Percentiles rank a stretch among this genome's conserved stretches.
phyloP scores from a whole-genome alignment of 2,888 invertebrate species.

The Melinaea menophilus region DNA sequence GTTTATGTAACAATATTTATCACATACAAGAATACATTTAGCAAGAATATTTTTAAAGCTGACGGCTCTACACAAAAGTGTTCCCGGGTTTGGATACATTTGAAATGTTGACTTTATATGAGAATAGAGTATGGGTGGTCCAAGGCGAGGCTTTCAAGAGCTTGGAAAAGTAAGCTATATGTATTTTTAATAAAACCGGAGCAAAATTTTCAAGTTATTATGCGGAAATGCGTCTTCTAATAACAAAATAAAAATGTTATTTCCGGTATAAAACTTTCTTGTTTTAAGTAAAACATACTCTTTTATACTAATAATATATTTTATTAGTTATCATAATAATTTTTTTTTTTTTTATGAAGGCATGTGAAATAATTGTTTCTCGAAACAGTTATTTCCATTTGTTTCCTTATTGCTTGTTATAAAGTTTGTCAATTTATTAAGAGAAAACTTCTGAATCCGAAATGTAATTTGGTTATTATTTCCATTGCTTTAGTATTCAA shows the following conservation, averaged over 20 bases:
- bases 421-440: constrained; percentile 6
- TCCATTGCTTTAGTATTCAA: background rate
- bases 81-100: constrained; percentile 86
- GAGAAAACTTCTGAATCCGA: constrained; percentile 4
- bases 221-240: background rate
- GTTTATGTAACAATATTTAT: background rate
- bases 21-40: too few relatives aligned
- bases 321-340: constrained; percentile 1
- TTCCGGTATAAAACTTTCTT: too few relatives aligned
- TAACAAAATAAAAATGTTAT: too few relatives aligned
- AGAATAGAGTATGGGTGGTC: constrained; percentile 87
- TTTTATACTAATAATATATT: too few relatives aligned
- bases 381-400: constrained; percentile 3
- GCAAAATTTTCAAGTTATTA: background rate
- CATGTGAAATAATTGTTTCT: background rate
- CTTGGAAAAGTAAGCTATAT: constrained; percentile 85
- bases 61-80: constrained; percentile 80
- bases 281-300: too few relatives aligned
- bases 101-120: constrained; percentile 91
- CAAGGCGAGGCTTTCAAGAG: constrained; percentile 92
- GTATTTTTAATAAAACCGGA: constrained; percentile 16
- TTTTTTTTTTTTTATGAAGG: background rate
- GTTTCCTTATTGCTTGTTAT: background rate
- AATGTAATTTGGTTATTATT: constrained; percentile 3
- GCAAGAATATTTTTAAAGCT: constrained; percentile 65